Percentiles rank a stretch among this genome's conserved stretches.
phyloP scores from a whole-genome alignment of 1,140 invertebrate genomes.

The Drosophila littoralis region DNA sequence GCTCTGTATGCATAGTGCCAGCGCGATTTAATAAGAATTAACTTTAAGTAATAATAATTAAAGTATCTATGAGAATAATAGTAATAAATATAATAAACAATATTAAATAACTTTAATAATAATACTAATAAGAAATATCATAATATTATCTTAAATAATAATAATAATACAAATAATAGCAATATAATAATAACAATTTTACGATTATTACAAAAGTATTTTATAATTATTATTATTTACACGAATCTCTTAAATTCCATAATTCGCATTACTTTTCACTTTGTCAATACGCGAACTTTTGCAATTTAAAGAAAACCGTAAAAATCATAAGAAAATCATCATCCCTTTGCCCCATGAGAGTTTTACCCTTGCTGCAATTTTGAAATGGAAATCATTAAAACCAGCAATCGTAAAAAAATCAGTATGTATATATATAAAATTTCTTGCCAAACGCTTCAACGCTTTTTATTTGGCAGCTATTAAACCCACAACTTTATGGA shows the following conservation, averaged over 20 bases:
- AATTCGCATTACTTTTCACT: background rate
- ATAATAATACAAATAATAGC: too few species aligned
- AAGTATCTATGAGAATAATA: too few species aligned
- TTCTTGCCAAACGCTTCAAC: constrained; percentile 30
- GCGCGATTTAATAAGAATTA: too few species aligned
- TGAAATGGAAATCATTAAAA: constrained; percentile 20
- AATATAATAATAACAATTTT: too few species aligned
- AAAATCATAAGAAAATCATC: background rate
- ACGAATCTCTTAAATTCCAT: background rate
- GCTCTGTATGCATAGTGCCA: too few species aligned
- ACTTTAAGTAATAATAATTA: too few species aligned
- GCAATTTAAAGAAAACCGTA: background rate
- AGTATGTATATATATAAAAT: background rate
- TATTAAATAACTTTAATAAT: too few species aligned
- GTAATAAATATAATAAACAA: too few species aligned
- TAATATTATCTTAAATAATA: too few species aligned
- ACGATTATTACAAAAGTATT: too few species aligned
- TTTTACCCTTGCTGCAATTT: background rate
- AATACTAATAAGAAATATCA: too few species aligned
- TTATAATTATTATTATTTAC: background rate
- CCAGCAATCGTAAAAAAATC: constrained; percentile 3
- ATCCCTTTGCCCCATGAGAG: background rate
- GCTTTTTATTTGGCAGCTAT: constrained; percentile 44
- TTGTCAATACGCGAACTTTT: background rate
- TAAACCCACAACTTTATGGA: constrained; percentile 46